Conservation (phyloP, 2,888 invertebrate genomes). For the Penaeus monodon region DNA sequence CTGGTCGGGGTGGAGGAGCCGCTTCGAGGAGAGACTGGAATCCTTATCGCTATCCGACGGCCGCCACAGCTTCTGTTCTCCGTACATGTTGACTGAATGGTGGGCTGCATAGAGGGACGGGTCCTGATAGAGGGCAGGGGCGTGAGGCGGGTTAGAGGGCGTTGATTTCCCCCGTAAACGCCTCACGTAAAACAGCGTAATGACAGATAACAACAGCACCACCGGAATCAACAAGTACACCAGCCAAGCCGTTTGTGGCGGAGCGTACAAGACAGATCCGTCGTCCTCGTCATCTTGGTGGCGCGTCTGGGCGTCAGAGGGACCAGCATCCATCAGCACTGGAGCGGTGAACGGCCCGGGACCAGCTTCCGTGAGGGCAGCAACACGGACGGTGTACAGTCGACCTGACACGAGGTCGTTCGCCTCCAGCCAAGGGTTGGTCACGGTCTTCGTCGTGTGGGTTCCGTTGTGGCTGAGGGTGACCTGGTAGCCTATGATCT, state of each 20-base stretch:
- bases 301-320: conserved; percentile 15
- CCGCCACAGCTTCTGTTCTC: conserved; percentile 61
- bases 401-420: conserved; percentile 88
- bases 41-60: conserved; percentile 57
- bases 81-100: conserved; percentile 62
- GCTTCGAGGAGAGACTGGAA: conserved; percentile 41
- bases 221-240: conserved; percentile 58
- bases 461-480: conserved; percentile 76
- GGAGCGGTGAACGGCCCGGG: conserved; percentile 88
- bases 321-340: conserved; percentile 72
- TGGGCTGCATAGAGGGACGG: conserved; percentile 40
- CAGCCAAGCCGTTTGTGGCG: conserved; percentile 58
- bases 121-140: conserved; percentile 44
- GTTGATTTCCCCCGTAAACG: conserved; percentile 40
- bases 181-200: conserved; percentile 43
- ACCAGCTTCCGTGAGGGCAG: conserved; percentile 89
- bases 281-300: conserved; percentile 25
- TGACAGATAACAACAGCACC: conserved; percentile 51
- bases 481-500: conserved; percentile 71
- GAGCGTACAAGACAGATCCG: conserved; percentile 46
- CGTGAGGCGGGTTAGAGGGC: conserved; percentile 34
- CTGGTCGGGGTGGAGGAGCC: conserved; percentile 53
- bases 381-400: conserved; percentile 81
- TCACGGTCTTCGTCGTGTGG: conserved; percentile 75
- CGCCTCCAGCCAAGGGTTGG: conserved; percentile 89